Percentiles rank a stretch among this genome's conserved stretches.
These are phyloP conservation scores for Empidonax alnorum DNA, from an alignment of 2,113 vertebrate species.

Conservation along the genomic window DNA sequence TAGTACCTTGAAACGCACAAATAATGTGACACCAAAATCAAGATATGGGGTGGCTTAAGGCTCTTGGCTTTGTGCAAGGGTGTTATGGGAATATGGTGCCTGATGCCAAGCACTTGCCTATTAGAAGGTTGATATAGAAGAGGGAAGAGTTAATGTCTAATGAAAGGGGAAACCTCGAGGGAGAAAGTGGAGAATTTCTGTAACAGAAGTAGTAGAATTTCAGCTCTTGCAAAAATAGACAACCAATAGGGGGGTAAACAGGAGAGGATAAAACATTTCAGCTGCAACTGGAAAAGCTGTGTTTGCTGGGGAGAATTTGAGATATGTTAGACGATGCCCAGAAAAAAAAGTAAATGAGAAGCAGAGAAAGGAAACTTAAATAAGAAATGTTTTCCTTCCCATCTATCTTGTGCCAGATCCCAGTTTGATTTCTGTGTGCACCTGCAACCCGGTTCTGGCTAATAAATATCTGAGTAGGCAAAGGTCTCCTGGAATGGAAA, in stretches of 20 bases:
- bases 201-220: neutral
- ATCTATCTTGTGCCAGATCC: neutral
- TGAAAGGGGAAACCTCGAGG: neutral
- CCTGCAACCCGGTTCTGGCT: neutral
- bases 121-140: neutral
- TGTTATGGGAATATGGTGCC: neutral
- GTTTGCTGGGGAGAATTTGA: neutral
- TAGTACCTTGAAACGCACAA: neutral
- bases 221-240: neutral
- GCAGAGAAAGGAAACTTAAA: neutral
- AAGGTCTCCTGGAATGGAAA: conserved; percentile 3
- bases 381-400: neutral
- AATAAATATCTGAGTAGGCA: neutral
- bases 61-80: neutral
- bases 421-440: neutral
- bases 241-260: neutral
- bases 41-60: neutral
- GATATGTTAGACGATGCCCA: neutral
- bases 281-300: neutral
- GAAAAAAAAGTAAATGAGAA: neutral
- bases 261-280: neutral
- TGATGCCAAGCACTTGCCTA: neutral
- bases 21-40: neutral
- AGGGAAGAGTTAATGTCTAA: neutral
- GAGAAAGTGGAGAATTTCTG: neutral